Base-by-base conservation (phyloP, 2,888 invertebrate genomes). In the Lasioglossum marginatum region DNA sequence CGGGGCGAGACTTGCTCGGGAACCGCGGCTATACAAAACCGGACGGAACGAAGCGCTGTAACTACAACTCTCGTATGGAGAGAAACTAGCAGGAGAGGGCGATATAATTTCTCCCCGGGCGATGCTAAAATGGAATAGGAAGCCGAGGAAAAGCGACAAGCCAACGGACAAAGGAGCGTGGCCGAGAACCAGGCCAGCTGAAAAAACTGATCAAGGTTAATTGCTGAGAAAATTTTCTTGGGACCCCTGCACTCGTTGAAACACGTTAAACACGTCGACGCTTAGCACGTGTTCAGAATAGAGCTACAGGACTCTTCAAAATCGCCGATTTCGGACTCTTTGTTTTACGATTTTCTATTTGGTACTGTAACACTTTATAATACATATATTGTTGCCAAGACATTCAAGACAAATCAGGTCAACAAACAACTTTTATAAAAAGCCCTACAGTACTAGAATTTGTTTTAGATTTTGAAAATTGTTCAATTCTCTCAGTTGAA, bases 71-170 rank as follows among this genome's bases (percentile, higher is more conserved):
- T 16, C 40, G 74, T 23, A 27, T 72, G 40, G 27, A 68, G n/a
- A 79, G 78, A 83, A 85, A 77, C 52, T 86, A 57, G 73, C 45
- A 74, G 40, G 81, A 81, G 79, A 79, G 79, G 77, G 74, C 60
- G 72, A 79, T 76, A 82, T 89, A 91, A 91, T 88, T 90, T 89
- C 87, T 89, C 85, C 86, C 83, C 48, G 34, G 82, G 77, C 85
- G 84, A 87, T 81, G 85, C 76, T 88, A 81, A 89, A 90, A 86
- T 85, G 87, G 82, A 88, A 88, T 66, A 77, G 78, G 63, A 70
- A 70, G 40, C n/a, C n/a, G n/a, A n/a, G 70, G 37, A 19, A 10
- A 63, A 63, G 63, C 63, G n/a, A n/a, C 48, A 63, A 37, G 14
- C 48, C 27, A 27, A 31, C 27, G 43, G 19, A 60, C 12, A n/a